Conservation (phyloP, 2,797 vertebrate genomes). For the Pelobates cultripes region DNA sequence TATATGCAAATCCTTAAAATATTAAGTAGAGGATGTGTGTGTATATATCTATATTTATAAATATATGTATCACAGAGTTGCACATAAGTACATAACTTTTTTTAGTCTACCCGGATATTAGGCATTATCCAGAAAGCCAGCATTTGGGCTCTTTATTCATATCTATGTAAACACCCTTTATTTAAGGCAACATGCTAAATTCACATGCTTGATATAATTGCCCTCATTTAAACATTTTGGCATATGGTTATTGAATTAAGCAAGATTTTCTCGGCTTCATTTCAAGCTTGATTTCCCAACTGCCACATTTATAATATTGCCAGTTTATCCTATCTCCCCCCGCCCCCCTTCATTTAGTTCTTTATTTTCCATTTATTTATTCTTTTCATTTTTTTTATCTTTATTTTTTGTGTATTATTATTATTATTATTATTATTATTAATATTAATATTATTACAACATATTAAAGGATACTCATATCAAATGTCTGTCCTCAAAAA, state of each 20-base stretch:
- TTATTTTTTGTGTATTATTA: background rate
- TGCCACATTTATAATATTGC: constrained; percentile 34
- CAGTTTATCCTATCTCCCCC: background rate
- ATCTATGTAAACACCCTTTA: background rate
- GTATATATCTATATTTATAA: no score
- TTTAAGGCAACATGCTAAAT: constrained; percentile 57
- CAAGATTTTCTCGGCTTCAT: constrained; percentile 43
- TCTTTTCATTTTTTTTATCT: background rate
- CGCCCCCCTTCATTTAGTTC: no score
- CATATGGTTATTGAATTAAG: constrained; percentile 58
- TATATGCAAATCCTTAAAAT: no score
- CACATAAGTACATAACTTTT: background rate
- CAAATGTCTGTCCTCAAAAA: no score
- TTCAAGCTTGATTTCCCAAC: constrained; percentile 42
- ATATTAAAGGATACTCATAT: no score
- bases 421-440: background rate
- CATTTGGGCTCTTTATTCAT: constrained; percentile 33
- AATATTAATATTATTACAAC: no score
- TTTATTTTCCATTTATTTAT: background rate
- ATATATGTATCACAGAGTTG: no score
- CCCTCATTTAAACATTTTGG: constrained; percentile 62
- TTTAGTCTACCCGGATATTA: background rate
- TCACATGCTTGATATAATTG: constrained; percentile 61
- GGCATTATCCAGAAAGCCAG: constrained; percentile 37
- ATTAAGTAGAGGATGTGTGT: no score